Conservation (phyloP, 1,140 invertebrate species). For the Pogonomyrmex barbatus region DNA sequence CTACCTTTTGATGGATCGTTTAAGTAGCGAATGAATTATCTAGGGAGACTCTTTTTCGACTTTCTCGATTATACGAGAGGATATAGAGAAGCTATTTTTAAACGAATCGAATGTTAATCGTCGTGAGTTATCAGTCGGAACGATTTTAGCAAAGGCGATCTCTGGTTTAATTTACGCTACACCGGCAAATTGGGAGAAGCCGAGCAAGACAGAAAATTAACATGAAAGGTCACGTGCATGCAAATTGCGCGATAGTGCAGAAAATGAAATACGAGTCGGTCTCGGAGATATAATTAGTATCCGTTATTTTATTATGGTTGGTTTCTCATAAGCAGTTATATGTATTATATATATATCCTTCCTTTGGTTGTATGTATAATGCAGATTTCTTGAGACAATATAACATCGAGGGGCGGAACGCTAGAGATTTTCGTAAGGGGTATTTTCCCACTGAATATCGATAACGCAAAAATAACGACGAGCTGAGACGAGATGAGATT, state of each 20-base stretch:
- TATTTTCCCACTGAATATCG: conserved; percentile 15
- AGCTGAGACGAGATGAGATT: conserved; percentile 11
- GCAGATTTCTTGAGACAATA: not conserved
- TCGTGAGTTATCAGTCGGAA: conserved; percentile 10
- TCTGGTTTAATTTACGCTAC: conserved; percentile 33
- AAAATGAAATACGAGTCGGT: conserved; percentile 40
- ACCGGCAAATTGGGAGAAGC: conserved; percentile 43
- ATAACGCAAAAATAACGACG: conserved; percentile 14
- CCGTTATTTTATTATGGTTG: conserved; percentile 46
- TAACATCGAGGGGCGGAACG: not conserved
- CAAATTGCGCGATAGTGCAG: conserved; percentile 53
- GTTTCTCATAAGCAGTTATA: not conserved
- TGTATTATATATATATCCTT: not conserved
- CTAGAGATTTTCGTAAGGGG: not conserved
- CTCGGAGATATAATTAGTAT: conserved; percentile 32
- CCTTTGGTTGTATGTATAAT: not conserved
- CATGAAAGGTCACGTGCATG: conserved; percentile 59
- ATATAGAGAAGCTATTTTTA: not conserved
- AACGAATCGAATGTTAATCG: conserved; percentile 18
- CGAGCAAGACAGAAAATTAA: conserved; percentile 56
- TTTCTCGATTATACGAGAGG: too few relatives aligned
- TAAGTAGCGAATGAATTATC: not conserved
- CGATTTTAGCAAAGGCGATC: conserved; percentile 31
- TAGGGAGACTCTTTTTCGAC: not conserved
- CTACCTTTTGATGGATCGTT: not conserved